These are phyloP conservation scores for Eublepharis macularius DNA, from an alignment of 2,113 vertebrate species.

Conservation along the genomic window DNA sequence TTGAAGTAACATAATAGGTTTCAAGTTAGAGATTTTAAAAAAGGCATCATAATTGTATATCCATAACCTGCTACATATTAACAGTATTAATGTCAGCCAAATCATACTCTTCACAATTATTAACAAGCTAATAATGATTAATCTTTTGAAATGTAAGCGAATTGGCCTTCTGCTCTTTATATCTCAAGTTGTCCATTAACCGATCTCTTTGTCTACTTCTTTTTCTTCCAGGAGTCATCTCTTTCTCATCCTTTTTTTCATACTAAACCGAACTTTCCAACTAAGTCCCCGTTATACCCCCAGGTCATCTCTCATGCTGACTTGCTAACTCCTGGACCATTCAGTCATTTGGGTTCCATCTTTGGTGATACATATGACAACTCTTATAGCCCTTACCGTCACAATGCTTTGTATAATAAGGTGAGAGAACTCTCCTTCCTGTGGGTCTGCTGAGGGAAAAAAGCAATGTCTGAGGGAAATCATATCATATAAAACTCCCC, in stretches of 20 bases:
- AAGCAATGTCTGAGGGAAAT: background rate
- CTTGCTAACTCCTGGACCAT: constrained; percentile 63
- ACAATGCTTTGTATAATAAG: constrained; percentile 56
- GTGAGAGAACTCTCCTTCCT: constrained; percentile 45
- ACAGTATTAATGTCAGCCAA: background rate
- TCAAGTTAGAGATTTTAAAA: background rate
- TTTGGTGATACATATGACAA: constrained; percentile 38
- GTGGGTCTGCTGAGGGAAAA: background rate
- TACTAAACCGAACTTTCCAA: constrained; percentile 57
- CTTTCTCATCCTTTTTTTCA: constrained; percentile 58
- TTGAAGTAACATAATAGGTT: background rate
- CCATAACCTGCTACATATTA: background rate
- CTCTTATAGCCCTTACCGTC: constrained; percentile 55
- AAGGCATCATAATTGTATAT: background rate
- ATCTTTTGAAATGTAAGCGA: background rate
- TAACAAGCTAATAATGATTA: constrained; percentile 1
- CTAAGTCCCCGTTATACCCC: constrained; percentile 55
- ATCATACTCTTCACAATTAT: background rate
- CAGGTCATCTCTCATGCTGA: constrained; percentile 40
- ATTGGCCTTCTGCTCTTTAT: background rate
- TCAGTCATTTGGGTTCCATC: constrained; percentile 64
- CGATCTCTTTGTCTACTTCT: constrained; percentile 42
- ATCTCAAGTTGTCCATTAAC: constrained; percentile 32
- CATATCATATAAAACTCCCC: background rate
- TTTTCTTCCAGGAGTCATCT: constrained; percentile 51